phyloP scores from a whole-genome alignment of 2,113 vertebrate species.

The Psittacus erithacus region DNA sequence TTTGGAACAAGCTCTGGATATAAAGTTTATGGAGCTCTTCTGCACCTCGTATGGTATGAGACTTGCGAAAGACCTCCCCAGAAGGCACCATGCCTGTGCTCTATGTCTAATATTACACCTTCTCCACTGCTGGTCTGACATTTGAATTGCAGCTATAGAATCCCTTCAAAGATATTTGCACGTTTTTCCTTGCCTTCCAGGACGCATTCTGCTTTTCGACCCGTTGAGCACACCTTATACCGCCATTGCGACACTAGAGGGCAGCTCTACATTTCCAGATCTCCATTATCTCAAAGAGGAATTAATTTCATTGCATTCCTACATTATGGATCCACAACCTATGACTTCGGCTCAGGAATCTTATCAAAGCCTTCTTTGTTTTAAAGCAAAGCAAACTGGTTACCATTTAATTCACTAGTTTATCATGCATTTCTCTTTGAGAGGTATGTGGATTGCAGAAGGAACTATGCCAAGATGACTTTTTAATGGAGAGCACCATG shows the following conservation, averaged over 20 bases:
- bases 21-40: neutral
- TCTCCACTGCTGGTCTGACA: neutral
- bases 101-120: neutral
- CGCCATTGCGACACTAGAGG: slow-evolving; percentile 70
- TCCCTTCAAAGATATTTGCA: neutral
- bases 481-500: neutral
- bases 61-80: neutral
- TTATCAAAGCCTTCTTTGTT: neutral
- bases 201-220: neutral
- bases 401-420: neutral
- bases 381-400: neutral
- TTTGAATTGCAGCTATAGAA: neutral
- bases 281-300: neutral
- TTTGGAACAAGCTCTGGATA: neutral
- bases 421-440: neutral
- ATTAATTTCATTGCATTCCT: neutral
- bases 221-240: neutral
- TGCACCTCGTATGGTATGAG: neutral
- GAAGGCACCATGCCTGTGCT: neutral
- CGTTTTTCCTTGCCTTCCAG: neutral
- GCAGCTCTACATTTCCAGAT: slow-evolving; percentile 51
- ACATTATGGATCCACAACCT: neutral
- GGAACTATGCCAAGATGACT: neutral
- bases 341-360: neutral
- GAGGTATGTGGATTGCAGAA: neutral